phyloP scores from a whole-genome alignment of 2,113 vertebrate species.

The Petrocephalus zakoni region DNA sequence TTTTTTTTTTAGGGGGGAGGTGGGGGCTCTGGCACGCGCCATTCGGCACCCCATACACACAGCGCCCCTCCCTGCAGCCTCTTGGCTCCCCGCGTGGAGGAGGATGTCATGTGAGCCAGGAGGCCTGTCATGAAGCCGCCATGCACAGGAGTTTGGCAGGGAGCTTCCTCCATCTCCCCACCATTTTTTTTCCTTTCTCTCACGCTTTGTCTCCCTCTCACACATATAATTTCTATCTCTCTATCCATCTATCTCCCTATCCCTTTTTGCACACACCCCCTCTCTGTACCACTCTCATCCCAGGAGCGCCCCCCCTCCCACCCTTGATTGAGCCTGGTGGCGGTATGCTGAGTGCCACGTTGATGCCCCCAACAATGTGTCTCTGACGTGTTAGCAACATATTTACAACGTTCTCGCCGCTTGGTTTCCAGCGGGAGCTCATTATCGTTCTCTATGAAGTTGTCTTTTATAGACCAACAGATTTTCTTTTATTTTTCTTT shows the following conservation, averaged over 20 bases:
- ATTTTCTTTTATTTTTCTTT: slow-evolving; percentile 32
- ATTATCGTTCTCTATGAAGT: slow-evolving; percentile 57
- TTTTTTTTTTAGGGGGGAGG: not conserved
- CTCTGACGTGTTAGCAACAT: slow-evolving; percentile 3
- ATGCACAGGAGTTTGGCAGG: slow-evolving; percentile 15
- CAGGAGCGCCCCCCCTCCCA: not conserved
- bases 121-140: not conserved
- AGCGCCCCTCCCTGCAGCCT: not conserved
- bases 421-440: slow-evolving; percentile 50
- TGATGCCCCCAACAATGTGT: slow-evolving; percentile 13
- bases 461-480: slow-evolving; percentile 50
- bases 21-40: slow-evolving; percentile 6
- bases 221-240: not conserved
- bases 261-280: not conserved
- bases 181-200: not conserved
- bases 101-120: slow-evolving; percentile 12
- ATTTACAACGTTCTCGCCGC: slow-evolving; percentile 6
- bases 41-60: not conserved
- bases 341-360: not conserved
- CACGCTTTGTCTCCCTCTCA: slow-evolving; percentile 15
- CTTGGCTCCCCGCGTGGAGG: not conserved
- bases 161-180: not conserved
- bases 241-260: not conserved
- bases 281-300: not conserved
- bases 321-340: not conserved